A percentile compares a stretch with the other conserved stretches of the same genome.
Conservation (phyloP, 2,113 vertebrate species). For the Beaufortia kweichowensis region DNA sequence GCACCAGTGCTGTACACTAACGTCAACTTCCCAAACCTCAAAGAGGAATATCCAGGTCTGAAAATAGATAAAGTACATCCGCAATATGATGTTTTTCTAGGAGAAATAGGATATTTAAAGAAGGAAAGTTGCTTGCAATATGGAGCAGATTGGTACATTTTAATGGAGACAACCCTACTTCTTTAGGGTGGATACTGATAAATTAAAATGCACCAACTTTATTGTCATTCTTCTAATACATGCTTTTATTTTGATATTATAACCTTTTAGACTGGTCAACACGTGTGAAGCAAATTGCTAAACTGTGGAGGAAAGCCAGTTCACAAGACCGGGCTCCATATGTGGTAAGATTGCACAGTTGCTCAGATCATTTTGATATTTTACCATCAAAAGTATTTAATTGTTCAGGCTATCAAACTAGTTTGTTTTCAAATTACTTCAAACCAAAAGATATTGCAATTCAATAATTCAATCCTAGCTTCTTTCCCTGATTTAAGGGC, state of each 20-base stretch:
- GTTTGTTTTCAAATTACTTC: too few relatives aligned
- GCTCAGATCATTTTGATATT: not conserved
- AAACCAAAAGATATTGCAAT: too few relatives aligned
- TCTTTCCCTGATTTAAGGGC: too few relatives aligned
- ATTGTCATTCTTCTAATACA: not conserved
- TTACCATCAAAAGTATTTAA: not conserved
- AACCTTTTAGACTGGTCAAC: constrained; percentile 87
- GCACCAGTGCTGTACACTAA: constrained; percentile 97
- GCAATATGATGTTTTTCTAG: too few relatives aligned
- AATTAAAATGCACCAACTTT: not conserved
- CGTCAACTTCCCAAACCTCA: constrained; percentile 89
- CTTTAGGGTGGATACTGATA: too few relatives aligned
- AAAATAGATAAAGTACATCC: not conserved
- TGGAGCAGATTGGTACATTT: too few relatives aligned
- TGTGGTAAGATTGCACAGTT: constrained; percentile 80
- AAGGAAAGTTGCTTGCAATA: too few relatives aligned
- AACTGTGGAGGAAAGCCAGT: constrained; percentile 97
- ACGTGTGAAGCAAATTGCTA: constrained; percentile 95
- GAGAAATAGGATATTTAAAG: too few relatives aligned
- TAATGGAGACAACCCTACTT: too few relatives aligned
- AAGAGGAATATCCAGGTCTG: constrained; percentile 89
- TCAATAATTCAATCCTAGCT: too few relatives aligned
- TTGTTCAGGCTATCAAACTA: too few relatives aligned
- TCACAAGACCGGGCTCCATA: constrained; percentile 95
- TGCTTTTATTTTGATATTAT: constrained; percentile 48